Evolutionary conservation across 1,140 invertebrate genomes (phyloP).

Genomic region (Microplitis demolitor): DNA sequence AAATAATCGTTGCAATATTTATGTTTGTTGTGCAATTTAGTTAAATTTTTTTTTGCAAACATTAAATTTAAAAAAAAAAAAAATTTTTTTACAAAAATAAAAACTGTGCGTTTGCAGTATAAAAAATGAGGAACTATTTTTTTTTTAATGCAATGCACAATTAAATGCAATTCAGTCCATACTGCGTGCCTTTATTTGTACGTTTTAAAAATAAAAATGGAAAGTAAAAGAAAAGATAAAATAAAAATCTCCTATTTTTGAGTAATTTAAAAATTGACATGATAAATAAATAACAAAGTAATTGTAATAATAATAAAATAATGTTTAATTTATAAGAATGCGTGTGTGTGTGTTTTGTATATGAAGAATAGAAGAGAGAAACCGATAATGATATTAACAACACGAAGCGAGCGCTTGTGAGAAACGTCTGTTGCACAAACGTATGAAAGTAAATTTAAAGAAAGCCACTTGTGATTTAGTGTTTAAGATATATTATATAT

Average conservation of each 20-base stretch:
- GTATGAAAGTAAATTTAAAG: conserved; percentile 22
- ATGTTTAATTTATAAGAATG: not conserved
- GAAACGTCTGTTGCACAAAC: conserved; percentile 17
- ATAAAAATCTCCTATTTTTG: not conserved
- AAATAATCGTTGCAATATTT: conserved; percentile 21
- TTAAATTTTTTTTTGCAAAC: not conserved
- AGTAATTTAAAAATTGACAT: not conserved
- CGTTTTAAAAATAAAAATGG: not conserved
- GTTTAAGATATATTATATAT: conserved; percentile 40
- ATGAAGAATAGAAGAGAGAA: conserved; percentile 5
- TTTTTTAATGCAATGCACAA: not conserved
- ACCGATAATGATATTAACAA: conserved; percentile 7
- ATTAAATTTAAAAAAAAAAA: not conserved
- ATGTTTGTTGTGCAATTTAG: conserved; percentile 15
- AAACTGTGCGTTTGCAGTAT: conserved; percentile 4
- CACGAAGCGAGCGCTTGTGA: not conserved
- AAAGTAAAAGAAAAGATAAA: not conserved
- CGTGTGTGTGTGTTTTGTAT: no score
- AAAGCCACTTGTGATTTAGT: conserved; percentile 59
- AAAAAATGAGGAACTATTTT: not conserved
- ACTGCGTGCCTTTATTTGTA: conserved; percentile 26
- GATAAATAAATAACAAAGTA: not conserved
- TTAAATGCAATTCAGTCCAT: conserved; percentile 17
- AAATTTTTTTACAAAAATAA: not conserved
- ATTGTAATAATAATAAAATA: not conserved